Evolutionary conservation across 1,140 invertebrate genomes (phyloP).

Genomic region (Contarinia nasturtii): DNA sequence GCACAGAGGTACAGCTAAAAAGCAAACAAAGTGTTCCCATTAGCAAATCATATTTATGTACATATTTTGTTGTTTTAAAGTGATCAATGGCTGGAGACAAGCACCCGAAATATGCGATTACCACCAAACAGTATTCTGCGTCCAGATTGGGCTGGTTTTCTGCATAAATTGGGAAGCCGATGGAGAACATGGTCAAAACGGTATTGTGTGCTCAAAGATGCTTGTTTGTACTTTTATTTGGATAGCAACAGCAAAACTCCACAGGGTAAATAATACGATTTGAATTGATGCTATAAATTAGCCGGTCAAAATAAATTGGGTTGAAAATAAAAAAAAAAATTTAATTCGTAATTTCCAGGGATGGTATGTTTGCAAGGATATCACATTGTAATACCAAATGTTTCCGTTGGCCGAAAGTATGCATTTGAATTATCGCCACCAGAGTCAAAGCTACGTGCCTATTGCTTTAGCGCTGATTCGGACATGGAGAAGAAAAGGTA

Average conservation of each 20-base stretch:
- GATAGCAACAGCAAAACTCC: conserved; percentile 69
- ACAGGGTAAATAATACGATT: conserved; percentile 41
- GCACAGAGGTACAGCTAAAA: no score
- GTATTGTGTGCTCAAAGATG: conserved; percentile 90
- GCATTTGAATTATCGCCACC: conserved; percentile 83
- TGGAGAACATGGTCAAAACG: conserved; percentile 75
- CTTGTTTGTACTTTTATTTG: conserved; percentile 85
- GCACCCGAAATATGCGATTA: conserved; percentile 43
- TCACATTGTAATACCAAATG: conserved; percentile 59
- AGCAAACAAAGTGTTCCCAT: no score
- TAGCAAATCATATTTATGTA: no score
- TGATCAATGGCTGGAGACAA: conserved; percentile 60
- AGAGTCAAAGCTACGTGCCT: conserved; percentile 65
- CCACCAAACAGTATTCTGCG: conserved; percentile 50
- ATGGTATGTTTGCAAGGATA: conserved; percentile 90
- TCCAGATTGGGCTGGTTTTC: conserved; percentile 79
- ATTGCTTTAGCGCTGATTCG: conserved; percentile 83
- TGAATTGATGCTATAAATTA: neutral
- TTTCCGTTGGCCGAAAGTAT: conserved; percentile 59
- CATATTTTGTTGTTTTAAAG: conserved; percentile 35
- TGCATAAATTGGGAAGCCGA: conserved; percentile 59
- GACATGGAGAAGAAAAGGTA: conserved; percentile 91
- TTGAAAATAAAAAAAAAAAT: neutral
- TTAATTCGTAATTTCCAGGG: conserved; percentile 30
- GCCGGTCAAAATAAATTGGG: neutral